Base-by-base conservation (phyloP, 2,888 invertebrate genomes). In the Melanchra persicariae region DNA sequence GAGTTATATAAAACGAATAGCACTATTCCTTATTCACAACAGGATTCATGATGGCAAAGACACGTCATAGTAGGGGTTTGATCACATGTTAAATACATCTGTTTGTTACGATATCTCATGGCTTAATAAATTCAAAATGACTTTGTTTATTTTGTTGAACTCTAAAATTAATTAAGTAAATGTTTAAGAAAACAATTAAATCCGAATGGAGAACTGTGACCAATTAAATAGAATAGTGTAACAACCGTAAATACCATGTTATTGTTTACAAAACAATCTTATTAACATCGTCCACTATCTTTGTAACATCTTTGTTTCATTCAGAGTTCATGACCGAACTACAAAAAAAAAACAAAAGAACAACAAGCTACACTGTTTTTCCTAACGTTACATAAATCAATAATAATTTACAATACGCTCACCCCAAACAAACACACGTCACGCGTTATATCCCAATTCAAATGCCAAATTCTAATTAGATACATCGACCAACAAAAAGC, bases 381-480 rank as follows among this genome's bases (percentile, higher is more conserved):
- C 24, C 43, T 43, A 70, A 59, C 45, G 24, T 47, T 69, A 69
- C 58, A 58, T 54, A 75, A 70, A 79, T 77, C 43, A 72, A n/a
- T n/a, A n/a, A n/a, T n/a, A n/a, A 70, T 75, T 76, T 58, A 75
- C 54, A 75, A 83, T 79, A 67, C 77, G 59, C 63, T 83, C 67
- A 81, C 83, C 84, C 83, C 79, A 58, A 62, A 57, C 37, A 37
- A 67, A 77, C 80, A 84, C 63, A 81, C 84, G 81, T 77, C 65
- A 68, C 72, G 51, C 76, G 70, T 78, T 82, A 73, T 77, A 77
- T 75, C 75, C 77, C 57, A 61, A 82, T 84, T 84, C 78, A 83
- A 87, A 86, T 79, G 72, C 79, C 79, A 82, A 88, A 86, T 87
- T 88, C 73, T 87, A 85, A 85, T 88, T 81, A 87, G 81, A 83